Percentiles rank a stretch among this genome's conserved stretches.
Conservation (phyloP, 2,113 vertebrate species). For the Pluvialis apricaria region DNA sequence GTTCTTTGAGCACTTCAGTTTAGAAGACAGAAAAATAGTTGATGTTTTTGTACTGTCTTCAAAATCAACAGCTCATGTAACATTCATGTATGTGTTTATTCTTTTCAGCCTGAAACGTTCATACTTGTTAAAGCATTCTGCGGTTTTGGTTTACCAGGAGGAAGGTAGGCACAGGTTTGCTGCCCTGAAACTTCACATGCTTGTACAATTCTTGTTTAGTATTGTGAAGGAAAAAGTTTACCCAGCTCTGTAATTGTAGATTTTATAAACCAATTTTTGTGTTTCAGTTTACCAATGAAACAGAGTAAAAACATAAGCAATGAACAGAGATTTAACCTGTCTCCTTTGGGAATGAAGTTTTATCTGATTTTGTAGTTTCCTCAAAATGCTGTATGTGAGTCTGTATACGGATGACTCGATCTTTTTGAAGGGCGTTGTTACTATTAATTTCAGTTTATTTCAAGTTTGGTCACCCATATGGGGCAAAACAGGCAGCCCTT, state of each 20-base stretch:
- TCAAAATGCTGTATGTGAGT: background rate
- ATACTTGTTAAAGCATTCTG: background rate
- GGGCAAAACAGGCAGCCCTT: background rate
- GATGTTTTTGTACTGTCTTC: background rate
- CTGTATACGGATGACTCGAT: background rate
- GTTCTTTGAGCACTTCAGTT: background rate
- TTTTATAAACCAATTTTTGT: background rate
- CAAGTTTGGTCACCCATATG: background rate
- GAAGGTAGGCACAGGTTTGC: background rate
- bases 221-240: background rate
- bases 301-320: background rate
- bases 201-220: background rate
- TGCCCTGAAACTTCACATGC: background rate
- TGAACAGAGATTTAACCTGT: background rate
- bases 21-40: background rate
- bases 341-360: background rate
- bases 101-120: background rate
- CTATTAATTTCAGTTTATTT: background rate
- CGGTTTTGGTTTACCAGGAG: background rate
- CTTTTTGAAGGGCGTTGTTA: background rate
- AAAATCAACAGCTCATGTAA: background rate
- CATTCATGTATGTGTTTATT: background rate
- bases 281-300: background rate
- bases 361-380: background rate
- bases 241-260: background rate